Percentiles rank a stretch among this genome's conserved stretches.
Conservation (phyloP, 2,888 invertebrate species). For the Cosmorhoe ocellata region DNA sequence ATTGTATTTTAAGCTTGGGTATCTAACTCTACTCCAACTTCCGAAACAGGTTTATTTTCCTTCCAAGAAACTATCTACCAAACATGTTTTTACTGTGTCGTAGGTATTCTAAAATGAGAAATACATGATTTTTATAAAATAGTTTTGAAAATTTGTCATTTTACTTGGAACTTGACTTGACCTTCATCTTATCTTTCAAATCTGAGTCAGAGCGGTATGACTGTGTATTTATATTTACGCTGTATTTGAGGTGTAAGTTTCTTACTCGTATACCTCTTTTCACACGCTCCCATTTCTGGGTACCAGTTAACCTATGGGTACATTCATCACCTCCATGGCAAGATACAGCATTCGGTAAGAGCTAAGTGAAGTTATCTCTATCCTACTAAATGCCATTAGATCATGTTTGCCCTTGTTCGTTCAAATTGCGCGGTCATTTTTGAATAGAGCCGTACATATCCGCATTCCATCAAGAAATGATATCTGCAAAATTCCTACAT, state of each 20-base stretch:
- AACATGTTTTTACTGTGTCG: conserved; percentile 8
- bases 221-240: conserved; percentile 1
- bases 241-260: conserved; percentile 5
- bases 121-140: conserved; percentile 20
- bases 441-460: too few relatives aligned
- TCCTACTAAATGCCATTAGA: too few relatives aligned
- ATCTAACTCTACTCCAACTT: too few relatives aligned
- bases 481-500: conserved; percentile 5
- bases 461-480: neutral
- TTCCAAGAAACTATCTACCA: conserved; percentile 8
- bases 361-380: too few relatives aligned
- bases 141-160: conserved; percentile 13
- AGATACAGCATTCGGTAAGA: too few relatives aligned
- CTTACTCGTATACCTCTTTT: too few relatives aligned
- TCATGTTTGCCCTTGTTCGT: too few relatives aligned
- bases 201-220: conserved; percentile 9
- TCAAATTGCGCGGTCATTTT: too few relatives aligned
- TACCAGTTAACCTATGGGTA: too few relatives aligned
- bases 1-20: too few relatives aligned
- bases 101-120: conserved; percentile 16
- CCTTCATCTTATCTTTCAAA: conserved; percentile 13
- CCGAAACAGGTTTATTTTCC: neutral
- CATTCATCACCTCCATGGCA: too few relatives aligned
- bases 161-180: conserved; percentile 21
- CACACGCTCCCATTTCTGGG: too few relatives aligned